Evolutionary conservation across 1,140 invertebrate genomes (phyloP).

Genomic region (Orchestia grillus): DNA sequence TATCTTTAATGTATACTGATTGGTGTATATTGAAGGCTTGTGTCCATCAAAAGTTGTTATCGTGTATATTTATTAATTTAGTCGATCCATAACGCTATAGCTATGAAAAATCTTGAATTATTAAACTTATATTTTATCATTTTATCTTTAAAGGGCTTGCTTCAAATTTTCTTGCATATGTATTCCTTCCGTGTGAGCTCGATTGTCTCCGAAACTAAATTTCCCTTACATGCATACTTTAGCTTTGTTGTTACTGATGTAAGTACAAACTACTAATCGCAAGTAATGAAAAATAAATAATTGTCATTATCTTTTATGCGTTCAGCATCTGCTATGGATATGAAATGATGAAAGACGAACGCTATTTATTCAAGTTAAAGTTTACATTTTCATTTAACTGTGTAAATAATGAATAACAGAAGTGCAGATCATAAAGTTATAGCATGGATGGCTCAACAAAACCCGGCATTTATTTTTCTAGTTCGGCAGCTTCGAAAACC

Average conservation of each 20-base stretch:
- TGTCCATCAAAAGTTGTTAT: background rate
- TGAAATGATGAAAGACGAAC: background rate
- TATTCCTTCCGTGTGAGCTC: background rate
- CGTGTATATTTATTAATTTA: background rate
- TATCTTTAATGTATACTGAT: background rate
- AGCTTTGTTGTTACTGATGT: background rate
- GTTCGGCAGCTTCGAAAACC: conserved; percentile 86
- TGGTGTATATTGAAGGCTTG: no score
- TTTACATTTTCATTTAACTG: background rate
- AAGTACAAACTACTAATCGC: background rate
- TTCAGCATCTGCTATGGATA: background rate
- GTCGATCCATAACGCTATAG: background rate
- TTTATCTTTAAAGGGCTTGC: background rate
- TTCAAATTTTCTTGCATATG: background rate
- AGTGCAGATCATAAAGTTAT: background rate
- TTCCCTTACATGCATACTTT: background rate
- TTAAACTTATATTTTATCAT: background rate
- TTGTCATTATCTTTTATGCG: background rate
- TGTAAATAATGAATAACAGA: background rate
- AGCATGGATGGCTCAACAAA: background rate
- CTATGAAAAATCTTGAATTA: background rate
- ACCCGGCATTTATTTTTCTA: conserved; percentile 68
- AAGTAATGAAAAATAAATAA: background rate
- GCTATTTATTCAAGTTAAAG: background rate
- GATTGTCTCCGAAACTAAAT: background rate